Conservation (phyloP, 2,113 vertebrate genomes). For the Epinephelus moara region DNA sequence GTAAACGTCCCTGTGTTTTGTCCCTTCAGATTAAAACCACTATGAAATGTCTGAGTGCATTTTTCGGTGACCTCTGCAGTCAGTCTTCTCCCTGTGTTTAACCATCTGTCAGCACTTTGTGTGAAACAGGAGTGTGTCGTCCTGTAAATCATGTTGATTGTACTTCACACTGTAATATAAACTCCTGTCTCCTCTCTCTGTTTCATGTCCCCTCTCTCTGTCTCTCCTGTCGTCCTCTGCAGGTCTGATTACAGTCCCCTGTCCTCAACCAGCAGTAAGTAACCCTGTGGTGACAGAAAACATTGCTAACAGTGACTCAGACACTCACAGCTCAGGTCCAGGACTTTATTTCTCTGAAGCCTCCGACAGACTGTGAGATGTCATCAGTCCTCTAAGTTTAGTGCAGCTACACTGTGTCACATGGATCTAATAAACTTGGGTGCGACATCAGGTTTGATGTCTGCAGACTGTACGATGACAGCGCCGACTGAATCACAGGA, state of each 20-base stretch:
- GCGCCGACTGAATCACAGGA: no score
- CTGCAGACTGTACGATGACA: no score
- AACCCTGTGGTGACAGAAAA: slow-evolving; percentile 60
- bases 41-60: slow-evolving; percentile 28
- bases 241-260: slow-evolving; percentile 95
- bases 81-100: slow-evolving; percentile 57
- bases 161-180: slow-evolving; percentile 62
- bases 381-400: neutral
- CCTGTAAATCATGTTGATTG: slow-evolving; percentile 60
- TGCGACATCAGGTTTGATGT: no score
- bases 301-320: slow-evolving; percentile 4
- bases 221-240: slow-evolving; percentile 64
- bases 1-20: neutral
- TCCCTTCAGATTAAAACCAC: slow-evolving; percentile 30
- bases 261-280: slow-evolving; percentile 96
- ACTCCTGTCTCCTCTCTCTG: slow-evolving; percentile 66
- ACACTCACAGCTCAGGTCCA: slow-evolving; percentile 16
- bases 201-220: slow-evolving; percentile 36
- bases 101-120: slow-evolving; percentile 64
- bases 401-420: neutral
- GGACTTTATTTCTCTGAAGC: slow-evolving; percentile 49
- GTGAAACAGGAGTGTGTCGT: slow-evolving; percentile 59
- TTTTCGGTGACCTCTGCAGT: slow-evolving; percentile 52
- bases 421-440: no score
- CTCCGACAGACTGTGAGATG: no score